Percentiles rank a stretch among this genome's conserved stretches.
Conservation (phyloP, 2,888 invertebrate genomes). For the Augochlorella aurata region DNA sequence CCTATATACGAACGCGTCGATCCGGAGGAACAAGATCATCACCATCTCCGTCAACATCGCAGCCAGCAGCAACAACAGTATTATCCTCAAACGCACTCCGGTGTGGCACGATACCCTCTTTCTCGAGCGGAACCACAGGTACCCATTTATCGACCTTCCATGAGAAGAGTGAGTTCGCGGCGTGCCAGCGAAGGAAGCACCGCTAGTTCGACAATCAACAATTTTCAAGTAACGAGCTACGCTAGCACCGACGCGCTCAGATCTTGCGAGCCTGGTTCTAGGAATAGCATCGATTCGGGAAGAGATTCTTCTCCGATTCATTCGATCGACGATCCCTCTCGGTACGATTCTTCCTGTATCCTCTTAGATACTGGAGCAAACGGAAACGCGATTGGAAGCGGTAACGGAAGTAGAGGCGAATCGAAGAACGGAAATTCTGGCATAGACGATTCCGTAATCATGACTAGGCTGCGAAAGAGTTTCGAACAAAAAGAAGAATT, state of each 20-base stretch:
- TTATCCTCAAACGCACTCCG: slow-evolving; percentile 50
- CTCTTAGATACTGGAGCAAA: slow-evolving; percentile 80
- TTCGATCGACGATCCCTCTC: slow-evolving; percentile 86
- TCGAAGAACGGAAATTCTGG: slow-evolving; percentile 76
- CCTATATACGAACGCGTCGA: slow-evolving; percentile 77
- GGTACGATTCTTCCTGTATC: slow-evolving; percentile 87
- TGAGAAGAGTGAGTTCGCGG: slow-evolving; percentile 75
- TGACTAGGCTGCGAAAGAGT: slow-evolving; percentile 91
- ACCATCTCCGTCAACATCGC: slow-evolving; percentile 30
- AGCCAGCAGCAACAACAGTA: slow-evolving; percentile 31
- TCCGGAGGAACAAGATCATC: slow-evolving; percentile 30
- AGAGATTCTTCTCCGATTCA: slow-evolving; percentile 86
- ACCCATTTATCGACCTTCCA: slow-evolving; percentile 76
- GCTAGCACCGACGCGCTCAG: slow-evolving; percentile 69
- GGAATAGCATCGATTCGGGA: slow-evolving; percentile 83
- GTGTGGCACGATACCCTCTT: slow-evolving; percentile 75
- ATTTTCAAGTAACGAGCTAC: slow-evolving; percentile 73
- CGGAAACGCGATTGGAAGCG: not conserved
- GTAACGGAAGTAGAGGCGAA: slow-evolving; percentile 11
- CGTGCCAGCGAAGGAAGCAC: slow-evolving; percentile 83
- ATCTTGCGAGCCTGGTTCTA: slow-evolving; percentile 78
- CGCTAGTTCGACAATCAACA: slow-evolving; percentile 54
- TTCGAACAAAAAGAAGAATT: slow-evolving; percentile 96
- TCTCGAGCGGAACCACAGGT: slow-evolving; percentile 79
- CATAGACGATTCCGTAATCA: slow-evolving; percentile 88